phyloP scores from a whole-genome alignment of 1,140 invertebrate species.

The Anastrepha ludens region DNA sequence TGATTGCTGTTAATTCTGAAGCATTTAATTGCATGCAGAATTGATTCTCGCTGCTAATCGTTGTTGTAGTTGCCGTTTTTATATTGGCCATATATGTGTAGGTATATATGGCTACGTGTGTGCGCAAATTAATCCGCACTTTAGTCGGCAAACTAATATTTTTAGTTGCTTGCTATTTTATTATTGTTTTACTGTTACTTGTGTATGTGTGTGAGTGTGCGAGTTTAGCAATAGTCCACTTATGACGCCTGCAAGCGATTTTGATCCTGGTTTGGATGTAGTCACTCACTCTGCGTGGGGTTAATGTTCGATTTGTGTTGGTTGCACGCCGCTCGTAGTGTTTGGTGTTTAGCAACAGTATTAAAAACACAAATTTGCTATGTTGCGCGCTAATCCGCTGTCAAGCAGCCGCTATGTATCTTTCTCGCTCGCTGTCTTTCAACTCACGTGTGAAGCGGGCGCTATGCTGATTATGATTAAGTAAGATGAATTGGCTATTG shows the following conservation, averaged over 20 bases:
- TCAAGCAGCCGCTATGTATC: not conserved
- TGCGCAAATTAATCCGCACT: not conserved
- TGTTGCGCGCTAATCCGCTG: not conserved
- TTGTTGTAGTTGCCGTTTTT: slow-evolving; percentile 15
- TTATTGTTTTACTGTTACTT: no score
- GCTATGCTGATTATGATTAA: not conserved
- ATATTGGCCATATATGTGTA: slow-evolving; percentile 49
- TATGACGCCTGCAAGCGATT: not conserved
- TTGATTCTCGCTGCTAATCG: slow-evolving; percentile 58
- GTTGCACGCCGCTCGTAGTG: not conserved
- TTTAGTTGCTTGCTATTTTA: not conserved
- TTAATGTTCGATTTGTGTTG: not conserved
- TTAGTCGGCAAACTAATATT: not conserved
- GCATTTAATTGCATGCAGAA: slow-evolving; percentile 70
- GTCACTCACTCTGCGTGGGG: not conserved
- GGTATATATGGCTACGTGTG: not conserved
- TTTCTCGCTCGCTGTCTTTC: not conserved
- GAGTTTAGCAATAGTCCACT: not conserved
- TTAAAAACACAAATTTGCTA: not conserved
- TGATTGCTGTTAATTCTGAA: slow-evolving; percentile 69
- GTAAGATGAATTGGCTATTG: not conserved
- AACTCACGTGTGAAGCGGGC: not conserved
- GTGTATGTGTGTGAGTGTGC: no score
- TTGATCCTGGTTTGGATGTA: no score
- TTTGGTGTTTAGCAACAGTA: not conserved